Evolutionary conservation across 2,888 invertebrate genomes (phyloP).

Genomic region (Tenthredo notha): DNA sequence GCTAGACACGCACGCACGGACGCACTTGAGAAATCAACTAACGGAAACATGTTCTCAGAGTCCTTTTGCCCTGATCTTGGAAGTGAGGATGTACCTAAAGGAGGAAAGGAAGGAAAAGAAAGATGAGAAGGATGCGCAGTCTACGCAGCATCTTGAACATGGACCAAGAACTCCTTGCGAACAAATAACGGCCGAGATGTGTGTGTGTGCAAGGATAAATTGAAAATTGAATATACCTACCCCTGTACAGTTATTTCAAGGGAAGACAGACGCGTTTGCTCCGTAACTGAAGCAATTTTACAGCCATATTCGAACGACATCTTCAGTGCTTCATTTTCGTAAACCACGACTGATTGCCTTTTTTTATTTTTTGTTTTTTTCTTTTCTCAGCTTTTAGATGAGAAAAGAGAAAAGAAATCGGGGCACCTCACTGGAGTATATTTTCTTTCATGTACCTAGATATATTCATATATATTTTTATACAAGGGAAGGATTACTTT

Average conservation of each 20-base stretch:
- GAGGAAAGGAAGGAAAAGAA: not conserved
- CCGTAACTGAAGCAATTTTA: conserved; percentile 9
- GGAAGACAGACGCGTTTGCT: not conserved
- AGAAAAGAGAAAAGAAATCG: not conserved
- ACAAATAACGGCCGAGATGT: conserved; percentile 1
- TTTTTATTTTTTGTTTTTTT: not conserved
- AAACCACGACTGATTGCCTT: conserved; percentile 5
- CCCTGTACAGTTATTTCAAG: not conserved
- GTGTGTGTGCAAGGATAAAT: not conserved
- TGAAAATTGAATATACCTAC: conserved; percentile 35
- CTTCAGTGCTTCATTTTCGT: conserved; percentile 1
- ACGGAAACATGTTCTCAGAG: conserved; percentile 46
- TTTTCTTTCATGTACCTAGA: not conserved
- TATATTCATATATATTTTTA: not conserved
- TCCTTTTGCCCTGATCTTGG: conserved; percentile 13
- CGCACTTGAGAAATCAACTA: conserved; percentile 47
- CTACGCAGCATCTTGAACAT: conserved; percentile 10
- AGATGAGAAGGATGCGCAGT: not conserved
- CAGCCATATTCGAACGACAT: conserved; percentile 2
- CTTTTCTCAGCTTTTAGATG: not conserved
- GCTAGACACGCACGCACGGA: conserved; percentile 48
- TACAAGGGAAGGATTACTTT: not conserved
- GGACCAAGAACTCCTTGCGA: not conserved
- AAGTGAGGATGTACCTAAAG: not conserved
- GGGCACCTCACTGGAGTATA: not conserved